phyloP scores from a whole-genome alignment of 2,797 vertebrate species.

The Sparus aurata region DNA sequence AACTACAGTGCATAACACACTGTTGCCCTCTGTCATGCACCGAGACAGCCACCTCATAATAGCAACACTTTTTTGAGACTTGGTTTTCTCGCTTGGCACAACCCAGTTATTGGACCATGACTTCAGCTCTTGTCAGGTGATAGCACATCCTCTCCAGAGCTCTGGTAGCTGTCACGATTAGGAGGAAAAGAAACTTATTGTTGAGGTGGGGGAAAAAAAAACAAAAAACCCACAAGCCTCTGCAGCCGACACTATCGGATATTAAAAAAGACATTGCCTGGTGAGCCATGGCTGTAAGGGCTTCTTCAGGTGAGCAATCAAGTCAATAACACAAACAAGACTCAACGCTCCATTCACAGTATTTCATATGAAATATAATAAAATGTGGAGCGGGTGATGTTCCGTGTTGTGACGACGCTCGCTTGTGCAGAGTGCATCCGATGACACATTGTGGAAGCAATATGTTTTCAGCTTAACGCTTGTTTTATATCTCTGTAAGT shows the following conservation, averaged over 20 bases:
- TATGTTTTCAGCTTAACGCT: constrained; percentile 13
- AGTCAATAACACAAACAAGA: constrained; percentile 25
- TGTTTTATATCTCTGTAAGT: not conserved
- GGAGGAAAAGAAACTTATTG: constrained; percentile 36
- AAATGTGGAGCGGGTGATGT: constrained; percentile 14
- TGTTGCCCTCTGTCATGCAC: constrained; percentile 22
- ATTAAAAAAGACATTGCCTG: constrained; percentile 35
- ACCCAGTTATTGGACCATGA: constrained; percentile 55
- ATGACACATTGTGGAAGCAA: not conserved
- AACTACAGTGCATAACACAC: constrained; percentile 9
- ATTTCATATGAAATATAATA: constrained; percentile 11
- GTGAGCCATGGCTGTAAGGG: constrained; percentile 27
- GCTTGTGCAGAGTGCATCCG: constrained; percentile 7
- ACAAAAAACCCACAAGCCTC: constrained; percentile 28
- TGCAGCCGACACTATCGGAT: constrained; percentile 35
- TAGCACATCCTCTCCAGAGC: constrained; percentile 29
- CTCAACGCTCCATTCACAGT: constrained; percentile 9
- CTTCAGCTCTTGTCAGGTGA: constrained; percentile 51
- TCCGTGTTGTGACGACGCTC: not conserved
- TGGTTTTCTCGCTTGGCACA: constrained; percentile 36
- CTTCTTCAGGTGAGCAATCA: constrained; percentile 36
- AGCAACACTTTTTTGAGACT: constrained; percentile 36
- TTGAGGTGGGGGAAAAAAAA: constrained; percentile 22
- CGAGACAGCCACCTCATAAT: constrained; percentile 30
- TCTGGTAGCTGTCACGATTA: constrained; percentile 56